These are phyloP conservation scores for Andrena cerasifolii DNA, from an alignment of 1,140 invertebrate genomes.

Conservation along the genomic window DNA sequence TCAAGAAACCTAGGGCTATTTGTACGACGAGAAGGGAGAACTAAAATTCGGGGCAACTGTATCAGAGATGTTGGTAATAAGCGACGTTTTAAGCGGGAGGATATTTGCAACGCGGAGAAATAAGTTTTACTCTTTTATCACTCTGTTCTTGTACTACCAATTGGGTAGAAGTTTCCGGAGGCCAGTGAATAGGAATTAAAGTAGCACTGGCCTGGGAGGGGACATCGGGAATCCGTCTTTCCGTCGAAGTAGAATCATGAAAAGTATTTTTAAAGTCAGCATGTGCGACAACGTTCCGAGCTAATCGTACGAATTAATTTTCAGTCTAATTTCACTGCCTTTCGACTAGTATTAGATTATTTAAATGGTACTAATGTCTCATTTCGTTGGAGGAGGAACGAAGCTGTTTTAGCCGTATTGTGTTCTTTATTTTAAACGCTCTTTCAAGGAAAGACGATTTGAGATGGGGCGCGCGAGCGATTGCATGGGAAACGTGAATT, in stretches of 20 bases:
- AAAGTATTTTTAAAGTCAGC: not conserved
- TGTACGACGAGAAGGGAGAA: not conserved
- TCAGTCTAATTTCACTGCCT: not conserved
- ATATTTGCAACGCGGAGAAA: not conserved
- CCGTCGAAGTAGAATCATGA: not conserved
- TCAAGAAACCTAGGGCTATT: constrained; percentile 12
- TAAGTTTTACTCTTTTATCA: not conserved
- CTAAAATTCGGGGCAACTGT: not conserved
- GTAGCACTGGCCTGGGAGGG: too few species aligned
- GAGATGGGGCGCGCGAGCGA: not conserved
- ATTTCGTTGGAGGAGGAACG: constrained; percentile 20
- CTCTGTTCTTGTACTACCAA: not conserved
- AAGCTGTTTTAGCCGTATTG: constrained; percentile 40
- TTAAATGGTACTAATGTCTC: constrained; percentile 6
- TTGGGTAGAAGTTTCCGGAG: too few species aligned
- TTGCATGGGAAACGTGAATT: constrained; percentile 23
- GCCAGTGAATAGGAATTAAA: too few species aligned
- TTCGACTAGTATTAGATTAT: not conserved
- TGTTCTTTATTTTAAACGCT: constrained; percentile 53
- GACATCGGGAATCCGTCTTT: not conserved
- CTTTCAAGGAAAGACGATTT: constrained; percentile 28
- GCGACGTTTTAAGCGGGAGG: not conserved
- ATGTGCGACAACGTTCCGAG: not conserved
- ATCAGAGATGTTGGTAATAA: not conserved
- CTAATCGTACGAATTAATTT: constrained; percentile 7